These are phyloP conservation scores for Buphagus erythrorhynchus DNA, from an alignment of 2,797 vertebrate species.

Conservation along the genomic window DNA sequence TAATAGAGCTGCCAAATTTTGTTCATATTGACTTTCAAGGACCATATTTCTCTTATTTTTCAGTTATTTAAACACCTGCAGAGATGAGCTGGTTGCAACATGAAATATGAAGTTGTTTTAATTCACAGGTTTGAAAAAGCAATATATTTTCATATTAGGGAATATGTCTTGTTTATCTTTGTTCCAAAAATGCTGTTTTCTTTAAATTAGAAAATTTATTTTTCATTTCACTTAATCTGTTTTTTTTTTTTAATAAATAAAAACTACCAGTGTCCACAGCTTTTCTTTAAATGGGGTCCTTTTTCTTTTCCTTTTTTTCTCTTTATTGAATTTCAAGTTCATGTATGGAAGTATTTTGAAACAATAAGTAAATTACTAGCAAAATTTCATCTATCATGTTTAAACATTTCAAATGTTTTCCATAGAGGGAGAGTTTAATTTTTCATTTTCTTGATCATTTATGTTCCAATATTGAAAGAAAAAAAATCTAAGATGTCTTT, in stretches of 20 bases:
- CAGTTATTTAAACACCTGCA: constrained; percentile 11
- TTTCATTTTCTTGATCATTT: not conserved
- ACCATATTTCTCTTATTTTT: not conserved
- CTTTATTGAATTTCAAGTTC: not conserved
- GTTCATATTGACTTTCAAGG: not conserved
- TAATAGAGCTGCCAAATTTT: not conserved
- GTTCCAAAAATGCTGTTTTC: not conserved
- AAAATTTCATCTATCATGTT: not conserved
- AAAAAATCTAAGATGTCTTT: not conserved
- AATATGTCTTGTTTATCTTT: not conserved
- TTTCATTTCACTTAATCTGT: accelerated
- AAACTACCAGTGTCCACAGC: not conserved
- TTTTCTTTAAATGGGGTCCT: not conserved
- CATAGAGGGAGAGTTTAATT: not conserved
- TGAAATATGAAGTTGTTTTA: not conserved
- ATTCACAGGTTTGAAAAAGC: not conserved
- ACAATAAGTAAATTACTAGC: not conserved
- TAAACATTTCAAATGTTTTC: not conserved
- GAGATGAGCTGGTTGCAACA: not conserved
- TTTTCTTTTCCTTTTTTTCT: not conserved
- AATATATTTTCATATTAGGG: not conserved
- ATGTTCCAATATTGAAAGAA: not conserved
- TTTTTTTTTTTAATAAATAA: not conserved
- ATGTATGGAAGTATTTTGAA: not conserved
- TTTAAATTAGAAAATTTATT: not conserved